phyloP scores from a whole-genome alignment of 1,140 invertebrate genomes.

The Nautilus pompilius region DNA sequence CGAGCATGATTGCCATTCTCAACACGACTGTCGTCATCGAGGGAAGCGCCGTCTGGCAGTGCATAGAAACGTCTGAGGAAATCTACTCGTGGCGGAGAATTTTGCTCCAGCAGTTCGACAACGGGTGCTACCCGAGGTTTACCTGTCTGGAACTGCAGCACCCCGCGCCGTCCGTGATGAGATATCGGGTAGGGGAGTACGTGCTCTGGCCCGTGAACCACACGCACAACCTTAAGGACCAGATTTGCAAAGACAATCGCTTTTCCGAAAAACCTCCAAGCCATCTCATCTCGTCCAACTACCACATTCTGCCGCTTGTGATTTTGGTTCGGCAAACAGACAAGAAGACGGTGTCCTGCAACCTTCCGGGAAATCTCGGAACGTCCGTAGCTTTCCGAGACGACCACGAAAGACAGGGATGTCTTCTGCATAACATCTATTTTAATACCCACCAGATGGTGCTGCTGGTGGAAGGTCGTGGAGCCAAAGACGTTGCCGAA shows the following conservation, averaged over 20 bases:
- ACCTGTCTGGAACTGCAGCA: constrained; percentile 16
- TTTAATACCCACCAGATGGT: constrained; percentile 4
- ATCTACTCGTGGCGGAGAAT: constrained; percentile 2
- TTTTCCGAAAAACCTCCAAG: constrained; percentile 8
- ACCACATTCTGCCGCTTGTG: not conserved
- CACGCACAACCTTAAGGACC: constrained; percentile 1
- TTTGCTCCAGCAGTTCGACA: constrained; percentile 14
- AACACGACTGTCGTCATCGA: not conserved
- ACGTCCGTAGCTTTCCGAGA: constrained; percentile 8
- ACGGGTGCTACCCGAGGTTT: constrained; percentile 20
- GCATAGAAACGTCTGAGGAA: constrained; percentile 8
- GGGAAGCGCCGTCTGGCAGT: constrained; percentile 6
- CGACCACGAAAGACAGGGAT: constrained; percentile 6
- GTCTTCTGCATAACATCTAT: constrained; percentile 4
- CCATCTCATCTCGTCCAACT: not conserved
- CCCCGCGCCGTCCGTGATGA: constrained; percentile 11
- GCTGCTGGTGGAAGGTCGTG: constrained; percentile 1
- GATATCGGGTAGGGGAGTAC: constrained; percentile 12
- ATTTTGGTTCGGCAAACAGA: constrained; percentile 1
- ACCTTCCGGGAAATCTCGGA: constrained; percentile 14
- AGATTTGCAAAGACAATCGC: constrained; percentile 15
- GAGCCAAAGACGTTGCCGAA: not conserved
- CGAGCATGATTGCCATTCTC: not conserved
- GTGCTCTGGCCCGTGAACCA: constrained; percentile 13
- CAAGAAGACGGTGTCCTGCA: constrained; percentile 11